Base-by-base conservation (phyloP, 1,140 invertebrate genomes). In the Condylostylus longicornis region DNA sequence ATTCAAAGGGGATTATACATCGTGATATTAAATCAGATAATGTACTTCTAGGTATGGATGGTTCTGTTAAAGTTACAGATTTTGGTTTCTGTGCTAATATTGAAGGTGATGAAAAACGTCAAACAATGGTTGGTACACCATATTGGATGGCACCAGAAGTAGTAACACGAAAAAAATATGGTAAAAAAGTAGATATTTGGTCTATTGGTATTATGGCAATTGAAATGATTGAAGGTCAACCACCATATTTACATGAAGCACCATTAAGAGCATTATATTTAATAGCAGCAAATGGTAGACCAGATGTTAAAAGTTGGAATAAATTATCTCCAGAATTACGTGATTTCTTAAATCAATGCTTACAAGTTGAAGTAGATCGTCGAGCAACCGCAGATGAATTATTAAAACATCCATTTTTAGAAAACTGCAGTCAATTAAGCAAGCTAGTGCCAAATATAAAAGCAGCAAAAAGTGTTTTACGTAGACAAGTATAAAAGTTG, bases 171-270 rank as follows among this genome's bases (percentile, higher is more conserved):
- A 82, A 84, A 47, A 78, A 82, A 37, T 86, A 84, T 46, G 82
- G 82, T 5, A 83, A 82, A 42, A 94, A 93, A 60, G 88, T 97
- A 1, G 91, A 97, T 58, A 87, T 95, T 20, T 97, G 91, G 91
- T 87, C 82, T 0, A 63, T 91, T 18, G 93, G 93, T 12, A 97
- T 98, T 32, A 95, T 98, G 91, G 88, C 87, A 21, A 60, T 61
- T 14, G 94, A 98, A 66, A 98, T 98, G 93, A 86, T 97, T 25
- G 89, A 96, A 54, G 93, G 93, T 1, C 88, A 97, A 59, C 94
- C 94, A 7, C 90, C 90, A 1, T 95, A 95, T 62, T 70, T 95
- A 47, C 87, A 89, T 59, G 91, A 98, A 66, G 83, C 88, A 13
- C 91, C 90, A 6, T 60, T 98, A 7, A 74, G 89, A 63, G 93